These are phyloP conservation scores for Mythimna impura DNA, from an alignment of 2,888 invertebrate genomes.

Conservation along the genomic window DNA sequence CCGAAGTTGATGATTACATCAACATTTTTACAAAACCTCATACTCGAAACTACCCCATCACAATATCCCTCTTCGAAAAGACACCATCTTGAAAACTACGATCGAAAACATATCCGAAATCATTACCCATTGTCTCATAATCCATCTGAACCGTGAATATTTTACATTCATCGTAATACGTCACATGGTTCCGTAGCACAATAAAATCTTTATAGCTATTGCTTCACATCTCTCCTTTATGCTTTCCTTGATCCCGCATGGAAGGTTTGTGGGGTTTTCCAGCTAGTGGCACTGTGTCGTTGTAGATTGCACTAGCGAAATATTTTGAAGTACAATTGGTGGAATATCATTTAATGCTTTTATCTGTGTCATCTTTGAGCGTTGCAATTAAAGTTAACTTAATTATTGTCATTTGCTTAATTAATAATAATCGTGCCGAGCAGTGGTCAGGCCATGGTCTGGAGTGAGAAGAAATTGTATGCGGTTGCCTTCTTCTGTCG, in stretches of 20 bases:
- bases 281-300: conserved; percentile 57
- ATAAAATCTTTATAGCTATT: conserved; percentile 86
- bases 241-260: conserved; percentile 72
- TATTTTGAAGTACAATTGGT: not conserved
- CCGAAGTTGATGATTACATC: not conserved
- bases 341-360: not conserved
- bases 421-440: too few relatives aligned
- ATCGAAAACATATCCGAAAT: conserved; percentile 65
- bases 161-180: conserved; percentile 79
- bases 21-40: not conserved
- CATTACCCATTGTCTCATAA: conserved; percentile 82
- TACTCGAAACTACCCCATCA: not conserved
- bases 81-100: conserved; percentile 31
- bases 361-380: not conserved
- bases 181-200: conserved; percentile 72
- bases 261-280: conserved; percentile 64
- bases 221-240: conserved; percentile 80
- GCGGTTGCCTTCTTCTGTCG: too few relatives aligned
- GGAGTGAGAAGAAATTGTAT: too few relatives aligned
- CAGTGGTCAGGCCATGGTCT: too few relatives aligned
- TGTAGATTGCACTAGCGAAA: conserved; percentile 12
- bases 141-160: conserved; percentile 81
- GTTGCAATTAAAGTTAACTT: too few relatives aligned
- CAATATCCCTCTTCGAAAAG: conserved; percentile 1
- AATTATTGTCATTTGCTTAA: too few relatives aligned